Percentiles rank a stretch among this genome's conserved stretches.
These are phyloP conservation scores for Entosphenus tridentatus DNA, from an alignment of 2,113 vertebrate species.

Conservation along the genomic window DNA sequence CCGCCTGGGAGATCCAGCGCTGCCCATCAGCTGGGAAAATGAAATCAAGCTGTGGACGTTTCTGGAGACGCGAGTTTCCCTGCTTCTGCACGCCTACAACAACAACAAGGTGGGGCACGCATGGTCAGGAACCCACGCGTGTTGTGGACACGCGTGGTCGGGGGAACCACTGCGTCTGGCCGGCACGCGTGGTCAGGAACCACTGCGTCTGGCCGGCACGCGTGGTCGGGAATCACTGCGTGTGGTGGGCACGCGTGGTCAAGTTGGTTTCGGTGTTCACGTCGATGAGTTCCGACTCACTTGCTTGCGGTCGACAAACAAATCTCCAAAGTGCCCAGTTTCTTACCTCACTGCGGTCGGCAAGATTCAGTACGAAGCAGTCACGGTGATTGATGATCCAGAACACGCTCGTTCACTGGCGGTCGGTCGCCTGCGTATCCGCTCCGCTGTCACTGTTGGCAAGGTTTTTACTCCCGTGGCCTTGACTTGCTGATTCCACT, in stretches of 20 bases:
- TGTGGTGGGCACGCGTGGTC: background rate
- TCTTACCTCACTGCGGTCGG: too few relatives aligned
- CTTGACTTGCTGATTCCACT: too few relatives aligned
- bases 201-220: background rate
- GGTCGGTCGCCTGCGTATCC: too few relatives aligned
- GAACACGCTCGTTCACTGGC: too few relatives aligned
- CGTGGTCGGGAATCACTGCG: background rate
- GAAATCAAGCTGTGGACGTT: slow-evolving; percentile 95
- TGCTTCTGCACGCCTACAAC: slow-evolving; percentile 83
- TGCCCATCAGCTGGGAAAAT: slow-evolving; percentile 90
- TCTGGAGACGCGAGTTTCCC: slow-evolving; percentile 65
- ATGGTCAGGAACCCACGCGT: background rate
- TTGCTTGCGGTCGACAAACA: too few relatives aligned
- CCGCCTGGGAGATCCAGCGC: slow-evolving; percentile 70
- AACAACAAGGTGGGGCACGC: slow-evolving; percentile 37
- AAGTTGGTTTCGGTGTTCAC: too few relatives aligned
- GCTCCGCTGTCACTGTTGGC: too few relatives aligned
- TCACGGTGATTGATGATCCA: too few relatives aligned
- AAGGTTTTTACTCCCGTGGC: too few relatives aligned
- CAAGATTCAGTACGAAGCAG: too few relatives aligned
- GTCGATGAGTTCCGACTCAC: too few relatives aligned
- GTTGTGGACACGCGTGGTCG: background rate
- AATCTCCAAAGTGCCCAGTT: too few relatives aligned
- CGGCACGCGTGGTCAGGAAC: background rate
- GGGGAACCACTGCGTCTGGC: background rate